Conservation (phyloP, 1,140 invertebrate genomes). For the Eubasilissa regina region DNA sequence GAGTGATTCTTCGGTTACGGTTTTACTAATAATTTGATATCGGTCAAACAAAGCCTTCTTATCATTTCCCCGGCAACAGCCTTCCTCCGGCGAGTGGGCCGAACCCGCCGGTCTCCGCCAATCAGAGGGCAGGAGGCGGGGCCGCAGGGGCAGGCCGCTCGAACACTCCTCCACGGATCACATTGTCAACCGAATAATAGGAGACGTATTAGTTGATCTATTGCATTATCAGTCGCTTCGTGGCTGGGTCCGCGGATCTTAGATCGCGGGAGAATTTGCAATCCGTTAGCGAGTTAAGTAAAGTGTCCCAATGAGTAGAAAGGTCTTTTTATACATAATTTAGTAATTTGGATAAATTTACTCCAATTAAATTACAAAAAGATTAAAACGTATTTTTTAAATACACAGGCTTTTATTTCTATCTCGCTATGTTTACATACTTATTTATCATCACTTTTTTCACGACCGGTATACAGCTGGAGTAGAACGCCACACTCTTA, state of each 20-base stretch:
- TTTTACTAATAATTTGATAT: background rate
- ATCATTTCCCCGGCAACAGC: background rate
- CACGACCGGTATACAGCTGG: no score
- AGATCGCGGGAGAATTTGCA: background rate
- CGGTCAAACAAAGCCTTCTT: background rate
- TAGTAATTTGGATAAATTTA: no score
- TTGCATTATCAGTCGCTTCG: background rate
- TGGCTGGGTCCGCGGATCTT: background rate
- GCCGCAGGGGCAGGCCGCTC: background rate
- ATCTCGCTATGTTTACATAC: no score
- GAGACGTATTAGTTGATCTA: background rate
- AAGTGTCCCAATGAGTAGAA: background rate
- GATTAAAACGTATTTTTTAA: no score
- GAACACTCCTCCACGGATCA: background rate
- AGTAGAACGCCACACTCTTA: no score
- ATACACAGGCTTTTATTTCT: no score
- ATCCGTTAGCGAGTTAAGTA: background rate
- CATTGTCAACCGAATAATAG: constrained; percentile 36
- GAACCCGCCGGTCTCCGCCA: background rate
- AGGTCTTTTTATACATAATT: background rate
- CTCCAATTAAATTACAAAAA: no score
- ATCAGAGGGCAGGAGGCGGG: constrained; percentile 34
- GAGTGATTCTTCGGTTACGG: background rate
- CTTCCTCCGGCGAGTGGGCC: constrained; percentile 8
- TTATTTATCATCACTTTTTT: no score